Conservation (phyloP, 2,888 invertebrate genomes). For the Gerris lacustris region DNA sequence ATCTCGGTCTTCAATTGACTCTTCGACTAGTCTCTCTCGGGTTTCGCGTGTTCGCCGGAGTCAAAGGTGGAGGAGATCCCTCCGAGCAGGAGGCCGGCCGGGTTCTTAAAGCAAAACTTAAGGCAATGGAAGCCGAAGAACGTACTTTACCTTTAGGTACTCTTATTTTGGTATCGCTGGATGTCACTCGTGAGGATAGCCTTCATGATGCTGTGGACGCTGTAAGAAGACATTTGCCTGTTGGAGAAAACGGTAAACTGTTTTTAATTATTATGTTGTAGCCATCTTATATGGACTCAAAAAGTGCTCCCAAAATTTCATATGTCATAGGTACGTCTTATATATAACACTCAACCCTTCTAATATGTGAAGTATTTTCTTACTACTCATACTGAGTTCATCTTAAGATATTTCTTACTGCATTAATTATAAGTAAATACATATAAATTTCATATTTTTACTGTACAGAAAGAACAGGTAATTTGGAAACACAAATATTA, state of each 20-base stretch:
- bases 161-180: conserved; percentile 57
- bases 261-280: not conserved
- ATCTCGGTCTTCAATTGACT: conserved; percentile 60
- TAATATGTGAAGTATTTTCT: no score
- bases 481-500: no score
- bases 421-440: no score
- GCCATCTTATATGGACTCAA: no score
- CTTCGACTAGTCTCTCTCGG: conserved; percentile 58
- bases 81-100: conserved; percentile 26
- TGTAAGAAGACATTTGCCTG: conserved; percentile 65
- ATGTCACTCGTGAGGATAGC: conserved; percentile 67
- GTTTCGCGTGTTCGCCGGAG: conserved; percentile 66
- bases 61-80: conserved; percentile 31
- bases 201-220: conserved; percentile 66
- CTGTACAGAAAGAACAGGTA: no score
- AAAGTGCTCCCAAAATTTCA: no score
- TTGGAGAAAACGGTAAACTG: conserved; percentile 61
- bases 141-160: conserved; percentile 29
- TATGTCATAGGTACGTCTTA: no score
- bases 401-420: no score
- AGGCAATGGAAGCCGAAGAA: conserved; percentile 36
- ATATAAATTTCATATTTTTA: no score
- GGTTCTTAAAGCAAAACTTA: conserved; percentile 36
- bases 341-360: no score
- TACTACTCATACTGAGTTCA: no score